Conservation (phyloP, 2,888 invertebrate genomes). For the Beris chalybata region DNA sequence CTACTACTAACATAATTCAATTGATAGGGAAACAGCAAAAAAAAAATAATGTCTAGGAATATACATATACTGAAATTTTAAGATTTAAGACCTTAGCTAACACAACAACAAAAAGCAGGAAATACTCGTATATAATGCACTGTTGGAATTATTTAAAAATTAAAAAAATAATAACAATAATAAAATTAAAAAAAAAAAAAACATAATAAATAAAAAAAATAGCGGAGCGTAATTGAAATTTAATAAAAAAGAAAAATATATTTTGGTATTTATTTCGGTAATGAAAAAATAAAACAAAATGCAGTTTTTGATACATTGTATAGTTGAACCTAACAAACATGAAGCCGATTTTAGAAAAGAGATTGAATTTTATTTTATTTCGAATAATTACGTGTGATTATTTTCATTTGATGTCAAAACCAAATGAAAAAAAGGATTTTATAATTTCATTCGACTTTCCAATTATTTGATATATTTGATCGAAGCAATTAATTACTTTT, state of each 20-base stretch:
- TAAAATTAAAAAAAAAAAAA: constrained; percentile 1
- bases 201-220: constrained; percentile 13
- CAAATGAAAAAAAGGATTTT: no score
- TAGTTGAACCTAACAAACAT: no score
- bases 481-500: no score
- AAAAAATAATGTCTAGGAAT: constrained; percentile 4
- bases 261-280: neutral
- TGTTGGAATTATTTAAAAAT: constrained; percentile 27
- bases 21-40: constrained; percentile 14
- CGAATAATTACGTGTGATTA: no score
- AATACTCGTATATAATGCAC: constrained; percentile 30
- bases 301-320: no score
- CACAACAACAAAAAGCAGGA: constrained; percentile 26
- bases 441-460: no score
- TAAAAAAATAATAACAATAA: neutral
- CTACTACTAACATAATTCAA: constrained; percentile 26
- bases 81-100: constrained; percentile 26
- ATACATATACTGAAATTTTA: constrained; percentile 13
- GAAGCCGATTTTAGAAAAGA: no score
- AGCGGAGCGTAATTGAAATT: neutral
- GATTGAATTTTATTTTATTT: no score
- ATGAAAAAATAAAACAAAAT: no score
- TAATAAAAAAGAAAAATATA: neutral
- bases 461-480: no score
- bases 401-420: no score